These are phyloP conservation scores for Argyresthia goedartella DNA, from an alignment of 2,888 invertebrate species.

Conservation along the genomic window DNA sequence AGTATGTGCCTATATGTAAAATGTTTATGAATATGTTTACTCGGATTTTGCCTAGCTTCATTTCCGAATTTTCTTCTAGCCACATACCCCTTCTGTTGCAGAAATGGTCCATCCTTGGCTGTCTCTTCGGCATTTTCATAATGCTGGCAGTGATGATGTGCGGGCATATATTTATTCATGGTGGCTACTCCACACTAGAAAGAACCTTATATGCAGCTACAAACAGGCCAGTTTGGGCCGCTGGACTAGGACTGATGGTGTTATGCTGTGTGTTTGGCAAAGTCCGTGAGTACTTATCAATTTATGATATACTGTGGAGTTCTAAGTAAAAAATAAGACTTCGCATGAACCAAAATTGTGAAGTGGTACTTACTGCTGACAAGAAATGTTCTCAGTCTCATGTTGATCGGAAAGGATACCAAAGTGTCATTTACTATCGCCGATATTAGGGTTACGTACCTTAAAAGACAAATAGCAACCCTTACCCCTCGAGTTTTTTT, in stretches of 20 bases:
- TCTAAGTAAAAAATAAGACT: not conserved
- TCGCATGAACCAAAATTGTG: too few species aligned
- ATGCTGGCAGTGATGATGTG: slow-evolving; percentile 57
- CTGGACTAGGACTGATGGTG: slow-evolving; percentile 55
- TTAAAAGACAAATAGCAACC: too few species aligned
- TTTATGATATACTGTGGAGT: not conserved
- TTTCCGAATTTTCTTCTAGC: too few species aligned
- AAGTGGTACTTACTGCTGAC: too few species aligned
- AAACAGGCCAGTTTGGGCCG: slow-evolving; percentile 68
- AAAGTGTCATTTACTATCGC: too few species aligned
- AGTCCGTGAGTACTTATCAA: slow-evolving; percentile 52
- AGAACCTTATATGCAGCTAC: slow-evolving; percentile 69
- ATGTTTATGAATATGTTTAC: too few species aligned
- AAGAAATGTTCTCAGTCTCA: too few species aligned
- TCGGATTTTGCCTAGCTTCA: too few species aligned
- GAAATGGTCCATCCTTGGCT: slow-evolving; percentile 56
- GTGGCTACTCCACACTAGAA: slow-evolving; percentile 57
- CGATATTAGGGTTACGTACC: too few species aligned
- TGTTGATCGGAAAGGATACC: too few species aligned
- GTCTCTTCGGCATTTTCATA: slow-evolving; percentile 40
- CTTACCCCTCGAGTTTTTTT: too few species aligned
- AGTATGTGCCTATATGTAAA: too few species aligned
- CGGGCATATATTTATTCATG: slow-evolving; percentile 64
- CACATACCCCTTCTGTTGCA: slow-evolving; percentile 24
- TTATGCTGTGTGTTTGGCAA: slow-evolving; percentile 65